These are phyloP conservation scores for Phasia obesa DNA, from an alignment of 2,888 invertebrate species.

Conservation along the genomic window DNA sequence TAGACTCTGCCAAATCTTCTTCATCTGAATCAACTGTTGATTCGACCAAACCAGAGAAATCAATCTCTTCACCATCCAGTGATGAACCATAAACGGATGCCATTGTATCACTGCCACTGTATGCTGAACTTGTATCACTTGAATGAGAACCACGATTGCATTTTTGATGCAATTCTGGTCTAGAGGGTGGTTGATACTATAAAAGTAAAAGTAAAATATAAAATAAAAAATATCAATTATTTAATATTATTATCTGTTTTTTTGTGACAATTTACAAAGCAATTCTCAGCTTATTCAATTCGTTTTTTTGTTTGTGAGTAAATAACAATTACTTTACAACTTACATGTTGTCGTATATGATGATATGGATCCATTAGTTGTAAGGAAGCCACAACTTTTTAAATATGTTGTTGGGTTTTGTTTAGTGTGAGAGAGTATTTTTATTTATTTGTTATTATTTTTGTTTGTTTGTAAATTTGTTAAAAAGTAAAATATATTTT, in stretches of 20 bases:
- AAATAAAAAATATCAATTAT: constrained; percentile 48
- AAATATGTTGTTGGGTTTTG: constrained; percentile 47
- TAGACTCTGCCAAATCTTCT: constrained; percentile 93
- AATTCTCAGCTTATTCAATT: constrained; percentile 28
- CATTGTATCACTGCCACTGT: constrained; percentile 98
- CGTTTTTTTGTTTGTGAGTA: constrained; percentile 21
- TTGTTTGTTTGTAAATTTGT: constrained; percentile 28
- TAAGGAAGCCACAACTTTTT: constrained; percentile 62
- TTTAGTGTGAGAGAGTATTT: background rate
- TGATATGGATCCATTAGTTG: constrained; percentile 79
- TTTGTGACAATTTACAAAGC: constrained; percentile 67
- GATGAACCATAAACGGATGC: constrained; percentile 95
- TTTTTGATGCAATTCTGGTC: constrained; percentile 92
- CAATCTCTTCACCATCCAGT: constrained; percentile 91
- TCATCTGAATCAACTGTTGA: constrained; percentile 98
- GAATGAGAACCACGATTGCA: constrained; percentile 92
- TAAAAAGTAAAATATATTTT: constrained; percentile 18
- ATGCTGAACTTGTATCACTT: constrained; percentile 97
- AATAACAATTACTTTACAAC: constrained; percentile 65
- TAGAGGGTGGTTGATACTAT: constrained; percentile 74
- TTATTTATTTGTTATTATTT: too few species aligned
- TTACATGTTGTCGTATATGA: constrained; percentile 80
- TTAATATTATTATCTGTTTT: constrained; percentile 35
- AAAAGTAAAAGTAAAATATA: constrained; percentile 21
- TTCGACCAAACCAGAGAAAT: constrained; percentile 96